A percentile compares a stretch with the other conserved stretches of the same genome.
Evolutionary conservation across 2,113 vertebrate species (phyloP).

Genomic region (Odobenus rosmarus): DNA sequence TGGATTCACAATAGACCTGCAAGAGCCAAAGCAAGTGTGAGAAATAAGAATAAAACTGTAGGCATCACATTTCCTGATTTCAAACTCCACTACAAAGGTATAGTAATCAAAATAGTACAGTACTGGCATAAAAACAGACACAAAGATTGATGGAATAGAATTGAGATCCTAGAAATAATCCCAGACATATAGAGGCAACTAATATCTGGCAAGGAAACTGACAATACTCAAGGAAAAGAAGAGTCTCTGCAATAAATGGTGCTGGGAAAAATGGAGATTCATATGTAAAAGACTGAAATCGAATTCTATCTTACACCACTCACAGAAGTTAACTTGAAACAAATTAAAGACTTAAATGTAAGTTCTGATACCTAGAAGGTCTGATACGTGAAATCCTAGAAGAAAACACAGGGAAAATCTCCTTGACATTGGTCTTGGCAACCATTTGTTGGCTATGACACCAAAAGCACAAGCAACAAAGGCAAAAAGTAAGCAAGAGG

Average conservation of each 20-base stretch:
- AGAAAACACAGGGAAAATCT: background rate
- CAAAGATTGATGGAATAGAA: background rate
- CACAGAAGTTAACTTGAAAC: background rate
- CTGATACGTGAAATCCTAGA: background rate
- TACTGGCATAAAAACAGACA: background rate
- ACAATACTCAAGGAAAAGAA: background rate
- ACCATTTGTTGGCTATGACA: background rate
- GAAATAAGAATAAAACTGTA: background rate
- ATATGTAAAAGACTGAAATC: background rate
- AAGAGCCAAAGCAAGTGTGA: background rate
- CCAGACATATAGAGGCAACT: background rate
- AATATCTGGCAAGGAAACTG: background rate
- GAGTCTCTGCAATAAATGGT: background rate
- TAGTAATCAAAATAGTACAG: background rate
- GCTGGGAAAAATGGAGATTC: background rate
- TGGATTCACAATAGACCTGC: background rate
- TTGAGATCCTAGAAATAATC: background rate
- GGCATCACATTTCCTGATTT: background rate
- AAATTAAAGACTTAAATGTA: background rate
- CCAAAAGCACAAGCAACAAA: background rate
- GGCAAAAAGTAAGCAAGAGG: background rate
- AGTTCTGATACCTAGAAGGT: background rate
- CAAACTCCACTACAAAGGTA: background rate
- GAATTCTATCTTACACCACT: background rate
- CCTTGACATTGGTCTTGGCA: background rate